Percentiles rank a stretch among this genome's conserved stretches.
phyloP scores from a whole-genome alignment of 2,888 invertebrate genomes.

The Itoplectis maculator region DNA sequence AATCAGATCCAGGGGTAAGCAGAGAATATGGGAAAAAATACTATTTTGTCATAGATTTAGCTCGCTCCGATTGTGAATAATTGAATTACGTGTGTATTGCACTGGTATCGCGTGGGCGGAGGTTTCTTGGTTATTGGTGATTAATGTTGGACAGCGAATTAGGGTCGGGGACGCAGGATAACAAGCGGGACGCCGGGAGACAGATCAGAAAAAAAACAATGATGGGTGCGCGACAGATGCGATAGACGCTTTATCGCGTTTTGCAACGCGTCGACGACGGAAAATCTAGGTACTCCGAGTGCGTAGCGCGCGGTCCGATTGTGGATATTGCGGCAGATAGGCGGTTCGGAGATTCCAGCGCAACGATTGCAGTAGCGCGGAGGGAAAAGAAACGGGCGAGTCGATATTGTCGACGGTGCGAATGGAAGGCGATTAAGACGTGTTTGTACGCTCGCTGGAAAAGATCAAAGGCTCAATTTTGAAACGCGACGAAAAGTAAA shows the following conservation, averaged over 20 bases:
- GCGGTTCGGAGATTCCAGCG: slow-evolving; percentile 36
- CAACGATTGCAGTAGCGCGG: too few relatives aligned
- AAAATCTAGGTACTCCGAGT: slow-evolving; percentile 37
- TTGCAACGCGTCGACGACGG: slow-evolving; percentile 41
- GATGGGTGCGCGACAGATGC: too few relatives aligned
- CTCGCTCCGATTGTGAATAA: not conserved
- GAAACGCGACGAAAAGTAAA: slow-evolving; percentile 1
- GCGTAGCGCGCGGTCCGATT: slow-evolving; percentile 23
- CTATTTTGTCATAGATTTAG: not conserved
- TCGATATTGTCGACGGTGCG: slow-evolving; percentile 26
- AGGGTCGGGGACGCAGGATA: slow-evolving; percentile 63
- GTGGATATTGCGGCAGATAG: slow-evolving; percentile 56
- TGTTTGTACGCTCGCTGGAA: not conserved
- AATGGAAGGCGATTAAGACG: slow-evolving; percentile 32
- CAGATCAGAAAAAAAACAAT: slow-evolving; percentile 47
- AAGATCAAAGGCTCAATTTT: slow-evolving; percentile 12
- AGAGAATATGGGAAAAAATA: not conserved
- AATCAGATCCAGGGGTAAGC: too few relatives aligned
- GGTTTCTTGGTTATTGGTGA: slow-evolving; percentile 43
- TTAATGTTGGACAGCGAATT: slow-evolving; percentile 54
- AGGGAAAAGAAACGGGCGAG: slow-evolving; percentile 12
- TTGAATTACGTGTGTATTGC: not conserved
- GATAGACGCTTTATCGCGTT: slow-evolving; percentile 58
- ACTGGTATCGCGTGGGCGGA: slow-evolving; percentile 17
- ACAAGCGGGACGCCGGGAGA: slow-evolving; percentile 47